phyloP scores from a whole-genome alignment of 2,797 vertebrate genomes.

The Bradypodion ventrale region DNA sequence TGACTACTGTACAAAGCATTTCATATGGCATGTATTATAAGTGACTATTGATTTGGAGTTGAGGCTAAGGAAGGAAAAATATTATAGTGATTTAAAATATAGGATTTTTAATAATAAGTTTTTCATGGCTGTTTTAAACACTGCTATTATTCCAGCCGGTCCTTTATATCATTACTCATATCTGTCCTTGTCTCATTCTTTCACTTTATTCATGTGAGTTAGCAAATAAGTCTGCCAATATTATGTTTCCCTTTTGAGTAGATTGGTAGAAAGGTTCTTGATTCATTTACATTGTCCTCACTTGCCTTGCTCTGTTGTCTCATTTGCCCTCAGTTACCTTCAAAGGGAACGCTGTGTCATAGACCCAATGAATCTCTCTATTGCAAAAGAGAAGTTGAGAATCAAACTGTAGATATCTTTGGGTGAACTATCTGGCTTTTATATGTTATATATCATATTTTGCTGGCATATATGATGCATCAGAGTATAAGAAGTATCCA shows the following conservation, averaged over 20 bases:
- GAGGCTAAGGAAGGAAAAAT: neutral
- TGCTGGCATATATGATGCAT: no score
- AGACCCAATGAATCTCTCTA: neutral
- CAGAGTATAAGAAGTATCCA: no score
- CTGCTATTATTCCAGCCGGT: slow-evolving; percentile 23
- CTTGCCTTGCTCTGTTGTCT: neutral
- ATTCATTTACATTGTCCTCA: neutral
- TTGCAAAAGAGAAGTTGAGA: no score
- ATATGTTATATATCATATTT: no score
- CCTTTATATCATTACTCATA: neutral
- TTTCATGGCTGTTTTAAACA: neutral
- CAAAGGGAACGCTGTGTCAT: neutral
- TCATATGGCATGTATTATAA: slow-evolving; percentile 31
- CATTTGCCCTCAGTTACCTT: neutral
- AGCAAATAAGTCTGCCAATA: neutral
- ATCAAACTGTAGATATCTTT: no score
- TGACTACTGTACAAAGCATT: neutral
- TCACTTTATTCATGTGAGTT: neutral
- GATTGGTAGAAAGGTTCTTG: neutral
- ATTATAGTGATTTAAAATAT: slow-evolving; percentile 14
- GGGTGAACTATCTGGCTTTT: no score
- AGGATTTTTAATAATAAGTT: slow-evolving; percentile 29
- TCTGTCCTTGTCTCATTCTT: neutral
- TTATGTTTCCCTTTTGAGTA: slow-evolving; percentile 1
- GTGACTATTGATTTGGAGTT: slow-evolving; percentile 16